Evolutionary conservation across 2,888 invertebrate species (phyloP).

Genomic region (Caenorhabditis plicata): DNA sequence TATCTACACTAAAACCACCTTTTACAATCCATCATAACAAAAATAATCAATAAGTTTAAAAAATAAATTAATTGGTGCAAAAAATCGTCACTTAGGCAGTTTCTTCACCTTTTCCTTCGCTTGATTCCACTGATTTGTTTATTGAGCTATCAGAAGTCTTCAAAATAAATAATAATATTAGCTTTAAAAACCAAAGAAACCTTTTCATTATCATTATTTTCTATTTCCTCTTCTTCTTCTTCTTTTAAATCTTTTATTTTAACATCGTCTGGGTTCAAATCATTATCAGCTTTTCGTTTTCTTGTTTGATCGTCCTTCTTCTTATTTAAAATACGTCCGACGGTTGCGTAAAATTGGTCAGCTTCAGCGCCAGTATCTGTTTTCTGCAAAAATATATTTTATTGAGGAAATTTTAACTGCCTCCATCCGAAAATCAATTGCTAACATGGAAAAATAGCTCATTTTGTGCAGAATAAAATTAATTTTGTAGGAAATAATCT

Average conservation of each 20-base stretch:
- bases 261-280: conserved; percentile 17
- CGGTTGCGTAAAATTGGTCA: conserved; percentile 18
- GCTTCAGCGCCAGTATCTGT: conserved; percentile 19
- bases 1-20: no score
- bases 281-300: conserved; percentile 29
- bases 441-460: no score
- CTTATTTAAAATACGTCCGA: conserved; percentile 27
- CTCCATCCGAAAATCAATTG: no score
- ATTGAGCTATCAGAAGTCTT: conserved; percentile 23
- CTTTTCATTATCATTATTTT: conserved; percentile 7
- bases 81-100: no score
- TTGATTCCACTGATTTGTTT: conserved; percentile 1
- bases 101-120: background rate
- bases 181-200: background rate
- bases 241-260: conserved; percentile 22
- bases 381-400: conserved; percentile 13
- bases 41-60: no score
- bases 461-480: no score
- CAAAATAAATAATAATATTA: background rate
- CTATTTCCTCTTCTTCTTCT: conserved; percentile 13
- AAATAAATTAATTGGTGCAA: no score
- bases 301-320: conserved; percentile 25
- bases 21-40: no score
- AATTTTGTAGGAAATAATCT: no score
- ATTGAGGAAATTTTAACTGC: no score